phyloP scores from a whole-genome alignment of 1,140 invertebrate genomes.

The Diploscapter pachys region DNA sequence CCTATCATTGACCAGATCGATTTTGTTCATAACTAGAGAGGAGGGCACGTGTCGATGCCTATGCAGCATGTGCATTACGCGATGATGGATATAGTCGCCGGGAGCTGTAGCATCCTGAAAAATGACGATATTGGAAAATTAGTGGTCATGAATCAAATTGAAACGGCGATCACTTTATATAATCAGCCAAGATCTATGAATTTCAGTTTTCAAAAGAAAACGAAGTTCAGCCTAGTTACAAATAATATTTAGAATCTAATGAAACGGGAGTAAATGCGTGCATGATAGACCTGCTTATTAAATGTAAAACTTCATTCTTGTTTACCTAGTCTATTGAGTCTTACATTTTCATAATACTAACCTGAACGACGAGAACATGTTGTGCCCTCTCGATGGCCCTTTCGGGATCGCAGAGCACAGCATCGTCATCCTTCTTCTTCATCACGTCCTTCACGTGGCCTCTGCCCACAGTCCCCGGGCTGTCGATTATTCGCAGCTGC shows the following conservation, averaged over 20 bases:
- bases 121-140: constrained; percentile 3
- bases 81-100: constrained; percentile 54
- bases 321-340: too few relatives aligned
- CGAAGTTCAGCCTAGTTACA: too few relatives aligned
- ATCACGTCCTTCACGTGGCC: constrained; percentile 47
- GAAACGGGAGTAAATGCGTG: too few relatives aligned
- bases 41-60: constrained; percentile 49
- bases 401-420: constrained; percentile 53
- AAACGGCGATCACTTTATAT: constrained; percentile 22
- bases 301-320: too few relatives aligned
- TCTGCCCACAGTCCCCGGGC: constrained; percentile 50
- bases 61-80: constrained; percentile 55
- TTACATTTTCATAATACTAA: background rate
- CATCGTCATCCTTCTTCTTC: constrained; percentile 38
- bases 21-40: constrained; percentile 52
- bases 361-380: constrained; percentile 51
- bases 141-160: background rate
- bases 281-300: too few relatives aligned
- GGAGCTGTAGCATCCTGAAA: constrained; percentile 42
- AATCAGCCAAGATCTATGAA: background rate
- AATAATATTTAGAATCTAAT: too few relatives aligned
- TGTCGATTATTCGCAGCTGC: constrained; percentile 55
- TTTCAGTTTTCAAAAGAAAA: too few relatives aligned
- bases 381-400: constrained; percentile 48
- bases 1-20: constrained; percentile 47